phyloP scores from a whole-genome alignment of 2,888 invertebrate genomes.

The Brachycybe producta region DNA sequence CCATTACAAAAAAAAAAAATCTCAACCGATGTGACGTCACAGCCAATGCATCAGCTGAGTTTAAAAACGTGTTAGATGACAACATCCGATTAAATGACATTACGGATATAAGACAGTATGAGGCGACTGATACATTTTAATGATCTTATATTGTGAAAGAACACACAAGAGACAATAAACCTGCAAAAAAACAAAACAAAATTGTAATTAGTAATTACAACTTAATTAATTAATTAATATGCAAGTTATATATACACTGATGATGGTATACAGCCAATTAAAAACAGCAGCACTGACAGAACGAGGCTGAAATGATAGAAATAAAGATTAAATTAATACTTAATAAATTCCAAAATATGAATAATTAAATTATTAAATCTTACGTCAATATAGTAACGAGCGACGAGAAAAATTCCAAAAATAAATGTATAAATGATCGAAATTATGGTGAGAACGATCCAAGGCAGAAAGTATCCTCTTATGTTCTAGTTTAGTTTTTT shows the following conservation, averaged over 20 bases:
- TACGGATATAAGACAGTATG: slow-evolving; percentile 64
- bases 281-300: slow-evolving; percentile 15
- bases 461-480: slow-evolving; percentile 68
- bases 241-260: slow-evolving; percentile 15
- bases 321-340: slow-evolving; percentile 33
- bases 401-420: slow-evolving; percentile 72
- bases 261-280: slow-evolving; percentile 16
- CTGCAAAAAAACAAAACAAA: slow-evolving; percentile 42
- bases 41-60: too few species aligned
- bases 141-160: slow-evolving; percentile 67
- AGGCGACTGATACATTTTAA: slow-evolving; percentile 66
- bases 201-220: neutral
- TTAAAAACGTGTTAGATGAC: too few species aligned
- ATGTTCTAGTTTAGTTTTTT: slow-evolving; percentile 40
- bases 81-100: too few species aligned
- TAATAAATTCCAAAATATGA: slow-evolving; percentile 31
- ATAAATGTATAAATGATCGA: slow-evolving; percentile 59
- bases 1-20: too few species aligned
- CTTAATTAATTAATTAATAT: slow-evolving; percentile 2
- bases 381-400: slow-evolving; percentile 83
- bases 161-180: slow-evolving; percentile 78
- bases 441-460: slow-evolving; percentile 55
- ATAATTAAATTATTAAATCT: slow-evolving; percentile 32
- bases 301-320: slow-evolving; percentile 13
- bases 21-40: too few species aligned